Base-by-base conservation (phyloP, 1,140 invertebrate species). In the Sweltsa coloradensis region DNA sequence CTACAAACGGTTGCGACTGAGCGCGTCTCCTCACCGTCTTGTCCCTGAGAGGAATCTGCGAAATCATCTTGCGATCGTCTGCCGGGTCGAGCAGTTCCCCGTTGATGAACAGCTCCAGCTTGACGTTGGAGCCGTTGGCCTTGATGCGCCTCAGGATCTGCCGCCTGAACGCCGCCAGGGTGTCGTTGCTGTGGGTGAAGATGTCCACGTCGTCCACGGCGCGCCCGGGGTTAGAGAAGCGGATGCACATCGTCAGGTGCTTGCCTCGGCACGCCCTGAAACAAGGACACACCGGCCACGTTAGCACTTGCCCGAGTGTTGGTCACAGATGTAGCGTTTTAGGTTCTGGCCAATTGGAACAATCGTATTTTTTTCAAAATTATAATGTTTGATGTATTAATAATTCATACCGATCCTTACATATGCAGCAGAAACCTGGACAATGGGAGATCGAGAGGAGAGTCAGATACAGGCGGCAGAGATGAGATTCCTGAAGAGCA, bases 181-280 rank as follows among this genome's bases (percentile, higher is more conserved):
- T 96, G 60, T 97, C 93, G 63, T 97, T 96, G 39, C 81, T 86
- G 67, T 98, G 94, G 36, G 91, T 94, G 59, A 78, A 84, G 34
- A 97, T 69, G 63, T 97, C 92, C 54, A 95, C 74, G 61, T 97
- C 93, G 53, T 97, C 93, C 19, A 89, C 78, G 62, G 87, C 87
- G 49, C 90, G 73, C 53, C 84, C 87, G 54, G 89, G 87, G 67
- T 83, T 90, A 55, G 89, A 87, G 65, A 96, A 92, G 58, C 91
- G 74, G 55, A 96, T 79, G 48, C 87, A 79, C 22, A 97, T 70
- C 34, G 79, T 78, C 55, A 94, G 76, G 59, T 95, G 85, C 66
- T 94, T 90, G 14, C 93, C 94, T 47, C 90, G 76, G 54, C 83
- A 87, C 11, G 91, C 85, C 60, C 86, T 83, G 57, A 46, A 70